Evolutionary conservation across 2,888 invertebrate species (phyloP).

Genomic region (Deroplatys truncata): DNA sequence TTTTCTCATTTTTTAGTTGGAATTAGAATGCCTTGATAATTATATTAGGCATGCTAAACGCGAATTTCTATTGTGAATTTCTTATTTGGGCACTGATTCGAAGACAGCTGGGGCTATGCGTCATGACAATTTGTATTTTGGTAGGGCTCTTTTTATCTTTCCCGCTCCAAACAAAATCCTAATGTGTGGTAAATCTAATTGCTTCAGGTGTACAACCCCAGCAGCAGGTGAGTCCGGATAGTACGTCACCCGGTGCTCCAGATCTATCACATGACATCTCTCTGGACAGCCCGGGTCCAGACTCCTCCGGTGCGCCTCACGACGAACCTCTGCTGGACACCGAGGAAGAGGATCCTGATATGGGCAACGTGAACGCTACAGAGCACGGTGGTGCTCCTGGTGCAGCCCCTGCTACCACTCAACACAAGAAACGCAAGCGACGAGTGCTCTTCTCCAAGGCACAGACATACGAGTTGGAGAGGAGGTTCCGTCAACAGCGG

Average conservation of each 20-base stretch:
- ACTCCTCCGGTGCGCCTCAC: not conserved
- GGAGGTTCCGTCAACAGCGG: conserved; percentile 91
- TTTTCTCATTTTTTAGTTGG: too few species aligned
- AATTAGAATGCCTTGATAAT: too few species aligned
- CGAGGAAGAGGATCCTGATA: conserved; percentile 43
- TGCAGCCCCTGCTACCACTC: conserved; percentile 30
- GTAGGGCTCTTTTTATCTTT: too few species aligned
- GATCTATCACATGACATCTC: conserved; percentile 7
- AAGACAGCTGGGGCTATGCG: too few species aligned
- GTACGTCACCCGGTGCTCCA: conserved; percentile 39
- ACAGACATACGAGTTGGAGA: conserved; percentile 93
- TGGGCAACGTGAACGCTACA: conserved; percentile 37
- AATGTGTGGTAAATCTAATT: not conserved
- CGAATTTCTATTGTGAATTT: too few species aligned
- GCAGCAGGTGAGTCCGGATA: conserved; percentile 78
- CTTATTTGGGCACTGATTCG: too few species aligned
- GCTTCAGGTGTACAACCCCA: not conserved
- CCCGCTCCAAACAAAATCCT: not conserved
- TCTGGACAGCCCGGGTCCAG: not conserved
- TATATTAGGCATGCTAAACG: too few species aligned
- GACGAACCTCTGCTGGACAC: conserved; percentile 33
- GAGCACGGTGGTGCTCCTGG: conserved; percentile 40
- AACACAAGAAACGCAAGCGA: conserved; percentile 87
- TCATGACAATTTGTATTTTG: too few species aligned
- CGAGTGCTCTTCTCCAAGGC: conserved; percentile 96